Evolutionary conservation across 92 coral and sea anemone species (phyloP), one percentile per base, ranked within the genome.

Genomic region (Epizoanthus scotinus): DNA sequence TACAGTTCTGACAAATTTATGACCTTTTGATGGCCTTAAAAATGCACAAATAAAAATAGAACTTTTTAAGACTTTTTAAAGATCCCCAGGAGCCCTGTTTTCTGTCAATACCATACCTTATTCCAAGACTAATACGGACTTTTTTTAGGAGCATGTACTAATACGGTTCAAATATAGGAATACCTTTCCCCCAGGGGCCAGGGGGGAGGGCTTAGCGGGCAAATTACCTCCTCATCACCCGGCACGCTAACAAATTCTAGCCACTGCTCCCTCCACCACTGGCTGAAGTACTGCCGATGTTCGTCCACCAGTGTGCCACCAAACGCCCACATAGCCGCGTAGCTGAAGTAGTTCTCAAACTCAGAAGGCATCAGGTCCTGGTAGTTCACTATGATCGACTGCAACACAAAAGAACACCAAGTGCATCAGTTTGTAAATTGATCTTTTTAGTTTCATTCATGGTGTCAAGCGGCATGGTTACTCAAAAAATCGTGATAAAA

Each of bases 301-400:
- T 85, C 92, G 19, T 82, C 91, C 21, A 91, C 93, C 70, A 96
- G 69, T 28, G 99, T 91, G 7, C 99, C 99, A 54, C 99, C 99
- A 77, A 96, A 96, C 17, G 99, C 96, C 99, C 99, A 96, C 89
- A 96, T 93, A 67, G 99, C 98, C 50, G 99, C 95, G 82, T 93
- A 96, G 68, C 90, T 90, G 90, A 96, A 96, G 64, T 96, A 89
- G 84, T 93, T 93, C 71, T 93, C 98, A 85, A 93, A 93, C 87
- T 96, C 98, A 19, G 86, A 73, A 6, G 98, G 94, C 88, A 93
- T 91, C 70, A 96, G 73, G 88, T 96, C 98, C 82, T 87, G 92
- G 70, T 93, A 94, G 84, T 91, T 91, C 44, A 90, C 86, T 65
- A 93, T 90, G 63, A 92, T 89, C 17, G 98, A 94, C 99, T 96